Base-by-base conservation (phyloP, 2,113 vertebrate species). In the Halcyon malimbica region DNA sequence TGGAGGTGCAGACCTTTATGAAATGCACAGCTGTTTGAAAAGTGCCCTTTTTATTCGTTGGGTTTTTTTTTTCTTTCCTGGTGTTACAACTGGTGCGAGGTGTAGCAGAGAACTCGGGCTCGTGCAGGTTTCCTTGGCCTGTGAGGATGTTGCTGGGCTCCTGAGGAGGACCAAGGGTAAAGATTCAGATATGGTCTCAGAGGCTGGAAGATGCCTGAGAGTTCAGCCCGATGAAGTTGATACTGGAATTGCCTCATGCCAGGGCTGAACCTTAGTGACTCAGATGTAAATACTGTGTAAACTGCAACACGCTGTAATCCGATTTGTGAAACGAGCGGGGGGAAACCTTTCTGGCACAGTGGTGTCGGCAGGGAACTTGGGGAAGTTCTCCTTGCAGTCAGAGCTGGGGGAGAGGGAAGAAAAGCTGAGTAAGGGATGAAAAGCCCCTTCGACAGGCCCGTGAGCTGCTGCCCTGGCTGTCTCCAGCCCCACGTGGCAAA, bases 41-140 rank as follows among this genome's bases (percentile, higher is more conserved):
- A 85, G 14, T 26, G 4, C 31, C 7, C 13, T n/a, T 85, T 79
- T 39, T 64, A 13, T 46, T 83, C 50, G 41, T 4, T 21, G 17
- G 15, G 42, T 14, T 25, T 51, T 51, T 71, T 59, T 70, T 88
- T 68, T 73, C 48, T 86, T 76, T 69, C 16, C 18, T 25, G 17
- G 8, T 70, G 5, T 54, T 82, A 6, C 10, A 64, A 28, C 29
- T 54, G 11, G 17, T 56, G 28, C 59, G 33, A 53, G 28, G 17
- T 69, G 50, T 81, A 41, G 4, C 0, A 0, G 67, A 64, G 39
- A 76, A 51, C 21, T 50, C 35, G 1, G 11, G 29, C 63, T 39
- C 1, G 0, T 16, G 35, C 0, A 0, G 5, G 9, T 76, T 84
- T 84, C 33, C 35, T 44, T 65, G 59, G 9, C n/a, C n/a, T 60